These are phyloP conservation scores for Oryzaephilus surinamensis DNA, from an alignment of 1,140 invertebrate genomes.

Conservation along the genomic window DNA sequence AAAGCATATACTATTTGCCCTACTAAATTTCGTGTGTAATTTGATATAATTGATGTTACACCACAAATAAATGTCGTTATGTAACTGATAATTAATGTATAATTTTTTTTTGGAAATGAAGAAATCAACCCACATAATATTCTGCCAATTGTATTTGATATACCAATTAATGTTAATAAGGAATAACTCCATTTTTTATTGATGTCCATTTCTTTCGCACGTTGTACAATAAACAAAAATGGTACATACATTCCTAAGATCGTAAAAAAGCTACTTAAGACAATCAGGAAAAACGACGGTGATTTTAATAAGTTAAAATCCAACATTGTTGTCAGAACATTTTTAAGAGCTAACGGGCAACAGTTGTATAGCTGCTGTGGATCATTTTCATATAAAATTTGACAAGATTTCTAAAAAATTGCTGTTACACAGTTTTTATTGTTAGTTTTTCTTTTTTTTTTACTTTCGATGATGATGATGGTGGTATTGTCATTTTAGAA, in stretches of 20 bases:
- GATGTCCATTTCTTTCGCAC: slow-evolving; percentile 36
- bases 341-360: slow-evolving; percentile 60
- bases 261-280: slow-evolving; percentile 77
- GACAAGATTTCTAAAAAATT: too few relatives aligned
- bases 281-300: slow-evolving; percentile 75
- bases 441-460: background rate
- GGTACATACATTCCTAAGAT: slow-evolving; percentile 91
- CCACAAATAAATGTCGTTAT: slow-evolving; percentile 23
- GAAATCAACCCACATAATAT: slow-evolving; percentile 53
- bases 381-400: too few relatives aligned
- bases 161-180: slow-evolving; percentile 78
- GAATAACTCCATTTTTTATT: slow-evolving; percentile 44
- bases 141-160: slow-evolving; percentile 80
- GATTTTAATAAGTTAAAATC: slow-evolving; percentile 74
- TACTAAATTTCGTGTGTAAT: slow-evolving; percentile 4
- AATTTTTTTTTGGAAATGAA: slow-evolving; percentile 19
- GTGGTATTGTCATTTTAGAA: slow-evolving; percentile 22
- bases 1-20: slow-evolving; percentile 1
- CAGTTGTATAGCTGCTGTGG: slow-evolving; percentile 39
- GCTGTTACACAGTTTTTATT: slow-evolving; percentile 3
- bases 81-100: slow-evolving; percentile 21
- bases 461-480: background rate
- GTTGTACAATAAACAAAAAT: slow-evolving; percentile 69
- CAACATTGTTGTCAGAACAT: slow-evolving; percentile 69
- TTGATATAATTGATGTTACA: slow-evolving; percentile 16